Conservation (phyloP, 1,140 invertebrate genomes). For the Plectus sambesii region DNA sequence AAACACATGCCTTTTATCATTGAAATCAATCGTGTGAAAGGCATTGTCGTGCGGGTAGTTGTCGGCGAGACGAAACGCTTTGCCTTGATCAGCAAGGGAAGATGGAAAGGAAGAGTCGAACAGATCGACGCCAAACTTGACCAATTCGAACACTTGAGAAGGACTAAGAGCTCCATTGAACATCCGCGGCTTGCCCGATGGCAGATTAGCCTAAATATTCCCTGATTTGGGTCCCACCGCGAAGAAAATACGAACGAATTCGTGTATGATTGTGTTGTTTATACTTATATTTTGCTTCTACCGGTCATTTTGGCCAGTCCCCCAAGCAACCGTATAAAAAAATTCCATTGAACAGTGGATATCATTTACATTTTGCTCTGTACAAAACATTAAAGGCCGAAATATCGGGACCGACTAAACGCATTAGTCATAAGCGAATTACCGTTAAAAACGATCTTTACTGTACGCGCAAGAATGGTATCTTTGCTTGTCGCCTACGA, state of each 20-base stretch:
- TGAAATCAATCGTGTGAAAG: conserved; percentile 29
- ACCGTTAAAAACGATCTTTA: no score
- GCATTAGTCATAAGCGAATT: no score
- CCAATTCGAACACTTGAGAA: conserved; percentile 17
- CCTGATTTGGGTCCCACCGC: neutral
- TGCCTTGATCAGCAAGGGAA: conserved; percentile 21
- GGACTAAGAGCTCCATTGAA: conserved; percentile 26
- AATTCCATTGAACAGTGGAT: no score
- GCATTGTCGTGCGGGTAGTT: conserved; percentile 20
- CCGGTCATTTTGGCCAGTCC: no score
- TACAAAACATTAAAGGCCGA: no score
- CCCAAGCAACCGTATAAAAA: no score
- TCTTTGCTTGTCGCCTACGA: no score
- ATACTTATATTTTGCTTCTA: conserved; percentile 5
- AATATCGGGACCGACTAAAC: no score
- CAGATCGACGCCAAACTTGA: conserved; percentile 22
- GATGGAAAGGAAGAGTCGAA: conserved; percentile 24
- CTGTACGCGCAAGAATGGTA: no score
- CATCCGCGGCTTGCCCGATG: conserved; percentile 9
- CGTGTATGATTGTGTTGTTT: conserved; percentile 11
- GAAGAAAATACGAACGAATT: conserved; percentile 8
- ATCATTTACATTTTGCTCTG: no score
- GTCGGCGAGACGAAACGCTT: conserved; percentile 18
- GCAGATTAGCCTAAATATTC: conserved; percentile 11
- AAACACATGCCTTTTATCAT: conserved; percentile 25